These are phyloP conservation scores for Mormyrus hasselquistii DNA, from an alignment of 2,797 vertebrate species.

Conservation along the genomic window DNA sequence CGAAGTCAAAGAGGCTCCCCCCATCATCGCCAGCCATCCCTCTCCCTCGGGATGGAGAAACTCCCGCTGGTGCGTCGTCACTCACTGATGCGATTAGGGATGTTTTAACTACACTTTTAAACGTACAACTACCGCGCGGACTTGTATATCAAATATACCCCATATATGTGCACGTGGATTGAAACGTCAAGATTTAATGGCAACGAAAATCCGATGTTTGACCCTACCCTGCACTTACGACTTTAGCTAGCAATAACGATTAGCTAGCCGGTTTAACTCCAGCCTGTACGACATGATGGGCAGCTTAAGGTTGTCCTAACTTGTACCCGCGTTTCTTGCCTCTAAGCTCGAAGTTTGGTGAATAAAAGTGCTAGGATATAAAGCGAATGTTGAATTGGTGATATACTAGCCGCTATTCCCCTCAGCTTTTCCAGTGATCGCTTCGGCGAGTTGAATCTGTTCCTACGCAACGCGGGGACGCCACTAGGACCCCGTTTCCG, in stretches of 20 bases:
- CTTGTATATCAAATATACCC: background rate
- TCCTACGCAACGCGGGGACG: conserved; percentile 29
- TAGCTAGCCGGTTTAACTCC: background rate
- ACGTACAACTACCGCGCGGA: background rate
- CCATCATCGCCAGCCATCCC: conserved; percentile 57
- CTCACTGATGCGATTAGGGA: background rate
- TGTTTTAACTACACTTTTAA: background rate
- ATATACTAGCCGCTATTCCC: background rate
- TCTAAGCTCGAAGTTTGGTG: background rate
- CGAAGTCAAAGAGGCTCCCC: conserved; percentile 55
- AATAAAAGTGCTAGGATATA: background rate
- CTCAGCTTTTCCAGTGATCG: background rate
- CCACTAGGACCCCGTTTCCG: conserved; percentile 19
- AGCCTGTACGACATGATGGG: background rate
- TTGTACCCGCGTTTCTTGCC: background rate
- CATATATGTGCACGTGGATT: background rate
- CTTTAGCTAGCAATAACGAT: background rate
- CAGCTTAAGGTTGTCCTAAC: background rate
- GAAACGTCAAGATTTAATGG: background rate
- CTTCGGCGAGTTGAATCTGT: conserved; percentile 6
- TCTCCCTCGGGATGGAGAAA: background rate
- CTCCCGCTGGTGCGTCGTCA: background rate
- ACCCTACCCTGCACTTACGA: background rate
- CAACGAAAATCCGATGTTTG: background rate
- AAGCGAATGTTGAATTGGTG: background rate